A percentile compares a stretch with the other conserved stretches of the same genome.
phyloP scores from a whole-genome alignment of 2,888 invertebrate genomes.

The Slavum lentiscoides region DNA sequence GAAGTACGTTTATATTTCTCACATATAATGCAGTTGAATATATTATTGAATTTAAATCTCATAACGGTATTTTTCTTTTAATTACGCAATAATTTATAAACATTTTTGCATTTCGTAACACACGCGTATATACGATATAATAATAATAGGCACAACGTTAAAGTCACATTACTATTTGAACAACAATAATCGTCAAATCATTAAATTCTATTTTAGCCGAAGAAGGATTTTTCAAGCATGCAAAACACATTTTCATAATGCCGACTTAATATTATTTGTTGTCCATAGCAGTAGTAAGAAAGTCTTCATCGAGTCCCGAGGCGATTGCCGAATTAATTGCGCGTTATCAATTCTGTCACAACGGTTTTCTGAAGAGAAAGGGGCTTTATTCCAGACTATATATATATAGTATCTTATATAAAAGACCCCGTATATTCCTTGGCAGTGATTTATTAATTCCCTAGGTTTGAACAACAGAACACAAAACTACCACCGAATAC shows the following conservation, averaged over 20 bases:
- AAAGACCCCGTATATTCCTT: constrained; percentile 25
- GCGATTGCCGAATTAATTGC: constrained; percentile 34
- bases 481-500: constrained; percentile 21
- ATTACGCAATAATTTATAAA: too few species aligned
- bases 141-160: neutral
- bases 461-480: constrained; percentile 29
- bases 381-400: constrained; percentile 2
- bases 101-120: too few species aligned
- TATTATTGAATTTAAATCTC: neutral
- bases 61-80: neutral
- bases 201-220: constrained; percentile 1
- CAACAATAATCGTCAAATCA: constrained; percentile 1
- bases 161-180: constrained; percentile 13
- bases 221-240: neutral
- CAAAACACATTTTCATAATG: constrained; percentile 17
- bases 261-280: neutral
- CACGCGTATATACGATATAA: too few species aligned
- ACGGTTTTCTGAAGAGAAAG: neutral
- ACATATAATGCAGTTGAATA: too few species aligned
- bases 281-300: neutral
- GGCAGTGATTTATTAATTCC: constrained; percentile 50
- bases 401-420: neutral
- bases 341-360: constrained; percentile 33
- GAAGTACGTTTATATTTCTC: neutral
- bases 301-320: constrained; percentile 34